Conservation (phyloP, 2,888 invertebrate species). For the Agrotis puta region DNA sequence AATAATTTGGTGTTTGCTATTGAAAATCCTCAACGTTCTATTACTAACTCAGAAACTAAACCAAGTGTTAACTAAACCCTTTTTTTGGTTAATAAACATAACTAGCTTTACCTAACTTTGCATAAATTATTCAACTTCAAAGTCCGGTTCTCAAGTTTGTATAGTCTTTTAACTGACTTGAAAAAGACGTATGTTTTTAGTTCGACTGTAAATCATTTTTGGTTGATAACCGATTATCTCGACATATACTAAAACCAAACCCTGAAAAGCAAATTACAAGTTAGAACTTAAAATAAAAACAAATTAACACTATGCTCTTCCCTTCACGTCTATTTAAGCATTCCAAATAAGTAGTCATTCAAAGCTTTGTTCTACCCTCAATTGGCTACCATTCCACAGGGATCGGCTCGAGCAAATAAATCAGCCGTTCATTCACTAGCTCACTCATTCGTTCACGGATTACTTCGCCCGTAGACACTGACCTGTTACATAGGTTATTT, state of each 20-base stretch:
- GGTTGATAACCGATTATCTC: no score
- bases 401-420: slow-evolving; percentile 80
- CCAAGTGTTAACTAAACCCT: no score
- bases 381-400: slow-evolving; percentile 79
- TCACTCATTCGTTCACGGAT: slow-evolving; percentile 71
- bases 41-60: no score
- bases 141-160: no score
- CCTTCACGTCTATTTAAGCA: slow-evolving; percentile 79
- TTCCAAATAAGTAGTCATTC: slow-evolving; percentile 81
- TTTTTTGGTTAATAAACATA: no score
- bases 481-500: slow-evolving; percentile 69
- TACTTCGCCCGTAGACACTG: slow-evolving; percentile 65
- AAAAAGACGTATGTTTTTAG: no score
- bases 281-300: slow-evolving; percentile 8
- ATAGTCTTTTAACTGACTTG: no score
- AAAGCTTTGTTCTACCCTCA: slow-evolving; percentile 83
- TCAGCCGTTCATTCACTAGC: slow-evolving; percentile 78
- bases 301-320: slow-evolving; percentile 29
- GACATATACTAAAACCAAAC: slow-evolving; percentile 1
- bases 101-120: no score
- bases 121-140: no score
- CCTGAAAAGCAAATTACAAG: slow-evolving; percentile 13
- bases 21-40: no score
- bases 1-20: no score
- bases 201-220: no score